These are phyloP conservation scores for Sarcophilus harrisii DNA, from an alignment of 2,797 vertebrate genomes.

Conservation along the genomic window DNA sequence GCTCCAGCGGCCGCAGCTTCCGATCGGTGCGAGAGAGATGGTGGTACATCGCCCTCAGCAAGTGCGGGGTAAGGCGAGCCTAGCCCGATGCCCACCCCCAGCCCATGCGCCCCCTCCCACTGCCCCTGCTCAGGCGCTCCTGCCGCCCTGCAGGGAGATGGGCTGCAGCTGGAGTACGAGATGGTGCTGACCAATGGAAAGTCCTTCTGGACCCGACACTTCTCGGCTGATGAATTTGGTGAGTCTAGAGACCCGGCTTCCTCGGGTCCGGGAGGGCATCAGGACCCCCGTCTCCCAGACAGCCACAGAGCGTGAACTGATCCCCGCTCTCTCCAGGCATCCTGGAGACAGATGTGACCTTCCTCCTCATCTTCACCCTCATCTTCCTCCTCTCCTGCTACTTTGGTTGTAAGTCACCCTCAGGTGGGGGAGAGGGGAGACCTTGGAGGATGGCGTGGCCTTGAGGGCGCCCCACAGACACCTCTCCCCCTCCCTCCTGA, in stretches of 20 bases:
- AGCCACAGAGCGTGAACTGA: conserved; percentile 23
- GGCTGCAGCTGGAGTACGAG: conserved; percentile 94
- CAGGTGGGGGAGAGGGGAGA: neutral
- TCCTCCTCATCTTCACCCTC: conserved; percentile 92
- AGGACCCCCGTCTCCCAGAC: accelerated
- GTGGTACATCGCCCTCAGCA: conserved; percentile 98
- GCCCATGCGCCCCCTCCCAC: conserved; percentile 36
- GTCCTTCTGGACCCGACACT: conserved; percentile 97
- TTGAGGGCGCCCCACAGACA: neutral
- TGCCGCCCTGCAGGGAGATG: conserved; percentile 88
- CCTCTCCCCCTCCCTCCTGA: accelerated
- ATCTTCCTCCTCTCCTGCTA: conserved; percentile 94
- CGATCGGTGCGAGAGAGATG: conserved; percentile 94
- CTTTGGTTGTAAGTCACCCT: conserved; percentile 92
- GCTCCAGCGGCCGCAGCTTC: conserved; percentile 94
- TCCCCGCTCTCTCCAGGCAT: conserved; percentile 86
- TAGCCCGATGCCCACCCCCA: conserved; percentile 1
- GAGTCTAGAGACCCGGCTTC: conserved; percentile 70
- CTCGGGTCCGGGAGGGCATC: neutral
- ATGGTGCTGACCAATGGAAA: conserved; percentile 95
- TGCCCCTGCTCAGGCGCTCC: neutral
- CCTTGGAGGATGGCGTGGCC: neutral
- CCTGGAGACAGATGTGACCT: conserved; percentile 95
- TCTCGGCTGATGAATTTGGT: conserved; percentile 97
- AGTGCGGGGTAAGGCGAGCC: conserved; percentile 91